Conservation (phyloP, 1,140 invertebrate genomes). For the Notospermus geniculatus region DNA sequence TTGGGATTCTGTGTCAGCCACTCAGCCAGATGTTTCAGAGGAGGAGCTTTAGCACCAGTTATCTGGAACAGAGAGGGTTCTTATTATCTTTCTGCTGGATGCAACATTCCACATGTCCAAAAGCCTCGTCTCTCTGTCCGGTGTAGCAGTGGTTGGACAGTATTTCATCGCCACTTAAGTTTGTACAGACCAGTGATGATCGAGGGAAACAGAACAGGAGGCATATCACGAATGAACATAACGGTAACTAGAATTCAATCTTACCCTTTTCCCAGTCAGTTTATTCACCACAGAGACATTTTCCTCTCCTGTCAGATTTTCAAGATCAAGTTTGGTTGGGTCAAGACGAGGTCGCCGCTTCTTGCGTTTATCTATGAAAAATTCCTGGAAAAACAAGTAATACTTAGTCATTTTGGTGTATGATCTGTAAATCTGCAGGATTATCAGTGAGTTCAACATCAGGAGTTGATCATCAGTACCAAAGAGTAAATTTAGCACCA, state of each 20-base stretch:
- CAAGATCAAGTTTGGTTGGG: conserved; percentile 71
- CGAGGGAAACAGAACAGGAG: neutral
- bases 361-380: neutral
- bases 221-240: neutral
- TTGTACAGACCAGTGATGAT: neutral
- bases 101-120: no score
- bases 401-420: no score
- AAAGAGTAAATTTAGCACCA: no score
- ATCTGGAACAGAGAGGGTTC: conserved; percentile 53
- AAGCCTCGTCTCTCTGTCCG: no score
- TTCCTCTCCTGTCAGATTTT: conserved; percentile 86
- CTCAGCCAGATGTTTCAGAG: conserved; percentile 85
- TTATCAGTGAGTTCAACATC: neutral
- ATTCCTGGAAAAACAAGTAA: no score
- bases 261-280: conserved; percentile 85
- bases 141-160: no score
- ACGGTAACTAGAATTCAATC: conserved; percentile 59
- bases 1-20: conserved; percentile 95
- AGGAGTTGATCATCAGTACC: neutral
- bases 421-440: no score
- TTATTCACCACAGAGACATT: conserved; percentile 93
- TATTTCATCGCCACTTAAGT: no score
- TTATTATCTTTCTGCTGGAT: no score
- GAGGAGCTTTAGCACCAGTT: conserved; percentile 91
- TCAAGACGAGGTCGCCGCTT: conserved; percentile 68